These are phyloP conservation scores for Dolichomitus sp. DNA, from an alignment of 2,888 invertebrate species.

Conservation along the genomic window DNA sequence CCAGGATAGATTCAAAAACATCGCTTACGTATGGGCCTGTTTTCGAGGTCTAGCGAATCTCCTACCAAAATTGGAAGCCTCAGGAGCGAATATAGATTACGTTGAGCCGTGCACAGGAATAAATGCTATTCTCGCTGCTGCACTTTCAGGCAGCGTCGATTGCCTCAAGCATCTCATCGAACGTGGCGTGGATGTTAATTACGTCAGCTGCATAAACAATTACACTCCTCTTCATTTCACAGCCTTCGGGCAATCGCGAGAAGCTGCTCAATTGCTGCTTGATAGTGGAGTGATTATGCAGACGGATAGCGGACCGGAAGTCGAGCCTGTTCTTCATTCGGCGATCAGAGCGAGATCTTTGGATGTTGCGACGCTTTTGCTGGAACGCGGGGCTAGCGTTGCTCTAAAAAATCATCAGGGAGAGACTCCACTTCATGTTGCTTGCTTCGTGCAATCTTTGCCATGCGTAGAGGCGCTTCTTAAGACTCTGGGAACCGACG, in stretches of 20 bases:
- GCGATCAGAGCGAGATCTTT: slow-evolving; percentile 84
- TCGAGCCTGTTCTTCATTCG: slow-evolving; percentile 87
- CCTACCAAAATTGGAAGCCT: slow-evolving; percentile 89
- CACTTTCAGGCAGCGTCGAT: slow-evolving; percentile 91
- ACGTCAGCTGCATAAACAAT: slow-evolving; percentile 72
- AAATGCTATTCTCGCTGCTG: slow-evolving; percentile 92
- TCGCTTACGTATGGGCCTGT: slow-evolving; percentile 93
- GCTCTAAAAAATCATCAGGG: slow-evolving; percentile 84
- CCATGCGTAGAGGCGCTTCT: slow-evolving; percentile 82
- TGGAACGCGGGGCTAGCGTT: slow-evolving; percentile 85
- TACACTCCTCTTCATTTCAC: slow-evolving; percentile 87
- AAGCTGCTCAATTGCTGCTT: slow-evolving; percentile 85
- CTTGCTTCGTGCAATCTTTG: slow-evolving; percentile 84
- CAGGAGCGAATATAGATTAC: slow-evolving; percentile 91
- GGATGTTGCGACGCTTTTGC: slow-evolving; percentile 83
- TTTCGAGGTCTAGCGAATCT: slow-evolving; percentile 91
- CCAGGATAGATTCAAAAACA: slow-evolving; percentile 86
- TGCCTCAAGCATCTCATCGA: slow-evolving; percentile 91
- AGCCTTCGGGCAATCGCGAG: slow-evolving; percentile 86
- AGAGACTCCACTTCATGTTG: slow-evolving; percentile 87
- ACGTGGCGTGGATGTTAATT: slow-evolving; percentile 91
- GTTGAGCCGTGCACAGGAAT: slow-evolving; percentile 91
- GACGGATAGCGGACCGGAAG: slow-evolving; percentile 70
- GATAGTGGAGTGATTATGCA: slow-evolving; percentile 83
- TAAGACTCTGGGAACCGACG: slow-evolving; percentile 77